These are phyloP conservation scores for Thunnus thynnus DNA, from an alignment of 2,113 vertebrate species.

Conservation along the genomic window DNA sequence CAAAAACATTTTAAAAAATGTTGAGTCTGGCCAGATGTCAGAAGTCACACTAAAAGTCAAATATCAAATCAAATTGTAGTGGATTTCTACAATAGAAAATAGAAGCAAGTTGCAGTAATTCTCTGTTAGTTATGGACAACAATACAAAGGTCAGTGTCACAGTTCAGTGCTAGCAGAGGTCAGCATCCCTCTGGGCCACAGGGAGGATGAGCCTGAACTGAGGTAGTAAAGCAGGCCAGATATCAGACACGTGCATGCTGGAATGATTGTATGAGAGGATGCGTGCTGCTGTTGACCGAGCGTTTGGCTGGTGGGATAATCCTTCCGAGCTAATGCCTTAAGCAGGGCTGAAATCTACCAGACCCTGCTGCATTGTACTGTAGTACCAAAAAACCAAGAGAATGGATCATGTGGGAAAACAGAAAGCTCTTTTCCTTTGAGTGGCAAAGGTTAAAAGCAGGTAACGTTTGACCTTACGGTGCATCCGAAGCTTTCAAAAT, in stretches of 20 bases:
- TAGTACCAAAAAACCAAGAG: not conserved
- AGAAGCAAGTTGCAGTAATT: not conserved
- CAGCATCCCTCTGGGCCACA: conserved; percentile 13
- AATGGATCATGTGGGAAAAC: not conserved
- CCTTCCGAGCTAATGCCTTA: conserved; percentile 70
- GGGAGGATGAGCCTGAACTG: not conserved
- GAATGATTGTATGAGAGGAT: conserved; percentile 57
- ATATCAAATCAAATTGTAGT: not conserved
- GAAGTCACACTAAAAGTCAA: not conserved
- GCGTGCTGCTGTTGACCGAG: conserved; percentile 48
- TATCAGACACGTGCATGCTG: conserved; percentile 53
- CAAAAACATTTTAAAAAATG: not conserved
- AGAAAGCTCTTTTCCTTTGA: not conserved
- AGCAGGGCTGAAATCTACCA: conserved; percentile 65
- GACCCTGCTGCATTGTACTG: conserved; percentile 49
- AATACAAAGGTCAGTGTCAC: conserved; percentile 19
- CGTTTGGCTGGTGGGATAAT: conserved; percentile 71
- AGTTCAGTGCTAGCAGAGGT: conserved; percentile 7
- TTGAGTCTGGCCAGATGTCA: not conserved
- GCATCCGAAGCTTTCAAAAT: not conserved
- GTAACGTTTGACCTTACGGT: not conserved
- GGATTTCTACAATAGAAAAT: too few species aligned
- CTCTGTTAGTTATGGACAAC: not conserved
- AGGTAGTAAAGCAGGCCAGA: conserved; percentile 45
- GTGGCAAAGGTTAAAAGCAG: not conserved